Base-by-base conservation (phyloP, 2,113 vertebrate species). In the Trinectes maculatus region DNA sequence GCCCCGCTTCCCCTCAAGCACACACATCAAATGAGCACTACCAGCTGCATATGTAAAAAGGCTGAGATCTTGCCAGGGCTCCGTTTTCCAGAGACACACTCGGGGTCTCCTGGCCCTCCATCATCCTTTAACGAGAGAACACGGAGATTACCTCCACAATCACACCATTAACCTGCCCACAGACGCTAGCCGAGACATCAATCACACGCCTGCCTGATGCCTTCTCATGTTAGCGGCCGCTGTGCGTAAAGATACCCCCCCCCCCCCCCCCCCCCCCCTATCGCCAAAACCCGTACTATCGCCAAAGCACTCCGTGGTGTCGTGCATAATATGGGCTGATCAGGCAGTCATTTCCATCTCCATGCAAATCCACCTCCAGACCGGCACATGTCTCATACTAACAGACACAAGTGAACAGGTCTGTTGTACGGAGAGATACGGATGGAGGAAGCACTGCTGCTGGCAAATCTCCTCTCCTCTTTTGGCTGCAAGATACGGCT, bases 131-230 rank as follows among this genome's bases (percentile, higher is more conserved):
- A 92, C 71, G 76, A 89, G 89, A 87, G 88, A 90, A 89, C 85
- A 88, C 66, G 44, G 79, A 92, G 89, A 93, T 91, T 90, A 91
- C 79, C 85, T 86, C 85, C 80, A 87, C 89, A 89, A 90, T 88
- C 89, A 91, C 89, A 88, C 84, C 89, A 89, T 92, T 91, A 91
- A 93, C 89, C 91, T 86, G 83, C 84, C 87, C 77, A 61, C 83
- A 81, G 86, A 88, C 36, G 63, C 76, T 39, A 59, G 84, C 60
- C 26, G 53, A 84, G 77, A 82, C 86, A 92, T 91, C 89, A 89
- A 91, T 92, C 86, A 91, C 79, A 65, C 28, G 53, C 71, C 74
- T 57, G 70, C 74, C 71, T 82, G 80, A 87, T 78, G 81, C 78
- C 51, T 69, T 74, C 71, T 68, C 79, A 77, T 13, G 72, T 78